Base-by-base conservation (phyloP, 2,113 vertebrate species). In the Bufo gargarizans region DNA sequence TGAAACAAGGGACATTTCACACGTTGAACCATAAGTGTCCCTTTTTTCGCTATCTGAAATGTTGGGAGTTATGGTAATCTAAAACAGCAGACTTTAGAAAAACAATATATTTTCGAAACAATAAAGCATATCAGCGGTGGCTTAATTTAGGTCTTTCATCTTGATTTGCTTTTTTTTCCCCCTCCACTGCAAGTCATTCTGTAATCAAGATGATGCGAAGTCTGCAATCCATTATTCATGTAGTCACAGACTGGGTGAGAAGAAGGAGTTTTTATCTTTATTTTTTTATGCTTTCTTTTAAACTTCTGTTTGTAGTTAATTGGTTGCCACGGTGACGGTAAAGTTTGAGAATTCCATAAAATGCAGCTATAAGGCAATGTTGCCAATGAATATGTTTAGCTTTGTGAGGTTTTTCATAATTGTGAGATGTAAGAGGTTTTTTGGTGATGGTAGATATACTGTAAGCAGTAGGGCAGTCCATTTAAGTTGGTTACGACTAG, bases 161-260 rank as follows among this genome's bases (percentile, higher is more conserved):
- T 81, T 61, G 56, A 81, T 76, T 61, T 81, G 56, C 79, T 45
- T 81, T 19, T 61, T 45, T 56, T 56, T 33, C 11, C 43, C 22
- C 45, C 71, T 22, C 56, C 13, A 61, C 33, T 61, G 79, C 33
- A 61, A 81, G 79, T 61, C 79, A 81, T 81, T 81, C 56, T 55
- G 79, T 81, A 81, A 81, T 81, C 79, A 81, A 81, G 79, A 81
- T 61, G 56, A 45, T 81, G 79, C 56, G 45, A 81, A 61, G 58
- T 61, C 79, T 81, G 56, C 79, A 45, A 81, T 81, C 43, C 79
- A 81, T 81, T 61, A 81, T 81, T 81, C 79, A 81, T 81, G 79
- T 81, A 81, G 79, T 81, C 79, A 81, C 79, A 61, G 17, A 61
- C 56, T 81, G 22, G 58, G 56, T 81, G 56, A 81, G 14, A 81